Evolutionary conservation across 2,797 vertebrate species (phyloP).

Genomic region (Lagorchestes hirsutus): DNA sequence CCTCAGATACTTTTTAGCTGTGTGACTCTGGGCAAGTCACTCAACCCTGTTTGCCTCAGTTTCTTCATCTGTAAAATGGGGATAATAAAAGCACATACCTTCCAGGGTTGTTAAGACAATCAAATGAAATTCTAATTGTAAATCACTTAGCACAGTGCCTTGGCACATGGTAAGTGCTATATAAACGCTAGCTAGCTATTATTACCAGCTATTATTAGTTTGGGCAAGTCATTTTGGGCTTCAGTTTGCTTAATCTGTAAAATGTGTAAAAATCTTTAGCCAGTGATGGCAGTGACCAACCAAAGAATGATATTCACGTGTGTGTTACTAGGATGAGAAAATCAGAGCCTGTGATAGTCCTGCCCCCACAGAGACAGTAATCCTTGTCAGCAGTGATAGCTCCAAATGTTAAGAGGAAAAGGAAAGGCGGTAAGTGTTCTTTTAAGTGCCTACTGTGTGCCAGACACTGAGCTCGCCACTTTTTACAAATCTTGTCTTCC

Average conservation of each 20-base stretch:
- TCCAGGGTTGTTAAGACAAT: not conserved
- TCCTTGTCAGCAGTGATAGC: not conserved
- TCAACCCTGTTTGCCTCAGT: too few species aligned
- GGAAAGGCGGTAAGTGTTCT: too few species aligned
- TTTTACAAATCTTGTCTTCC: not conserved
- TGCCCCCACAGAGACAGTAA: not conserved
- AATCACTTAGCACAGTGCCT: too few species aligned
- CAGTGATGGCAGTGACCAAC: not conserved
- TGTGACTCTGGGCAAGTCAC: too few species aligned
- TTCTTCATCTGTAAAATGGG: not conserved
- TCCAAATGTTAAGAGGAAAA: not conserved
- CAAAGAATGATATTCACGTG: not conserved
- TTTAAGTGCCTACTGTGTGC: too few species aligned
- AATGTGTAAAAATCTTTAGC: not conserved
- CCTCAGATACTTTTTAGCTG: too few species aligned
- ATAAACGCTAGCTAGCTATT: not conserved
- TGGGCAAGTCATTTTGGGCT: too few species aligned
- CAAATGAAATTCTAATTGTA: not conserved
- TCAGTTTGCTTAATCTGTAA: not conserved
- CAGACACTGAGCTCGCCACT: not conserved
- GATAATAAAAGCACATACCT: not conserved
- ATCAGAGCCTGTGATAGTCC: not conserved
- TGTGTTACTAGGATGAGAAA: not conserved
- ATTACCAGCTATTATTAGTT: rapidly evolving
- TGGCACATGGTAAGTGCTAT: not conserved